These are phyloP conservation scores for Sinocyclocheilus grahami DNA, from an alignment of 2,113 vertebrate species.

Conservation along the genomic window DNA sequence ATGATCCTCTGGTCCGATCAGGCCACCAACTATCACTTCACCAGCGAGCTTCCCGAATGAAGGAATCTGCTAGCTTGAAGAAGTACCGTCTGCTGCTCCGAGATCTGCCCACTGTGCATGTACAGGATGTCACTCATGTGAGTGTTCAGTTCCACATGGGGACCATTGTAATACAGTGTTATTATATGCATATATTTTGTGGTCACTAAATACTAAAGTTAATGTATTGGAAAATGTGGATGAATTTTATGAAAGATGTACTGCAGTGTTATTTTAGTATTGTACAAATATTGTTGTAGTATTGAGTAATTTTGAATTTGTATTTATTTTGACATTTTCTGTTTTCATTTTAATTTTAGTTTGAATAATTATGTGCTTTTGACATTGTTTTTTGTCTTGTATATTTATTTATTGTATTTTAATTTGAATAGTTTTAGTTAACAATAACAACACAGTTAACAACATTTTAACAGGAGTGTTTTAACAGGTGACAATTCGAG, in stretches of 20 bases:
- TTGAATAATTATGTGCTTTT: too few relatives aligned
- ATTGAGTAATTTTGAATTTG: too few relatives aligned
- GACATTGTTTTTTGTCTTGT: too few relatives aligned
- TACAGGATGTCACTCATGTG: conserved; percentile 88
- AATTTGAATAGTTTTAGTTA: neutral
- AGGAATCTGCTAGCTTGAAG: conserved; percentile 81
- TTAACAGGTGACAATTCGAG: conserved; percentile 88
- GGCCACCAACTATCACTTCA: conserved; percentile 87
- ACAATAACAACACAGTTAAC: too few relatives aligned
- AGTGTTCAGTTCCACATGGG: conserved; percentile 52
- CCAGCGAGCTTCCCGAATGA: conserved; percentile 86
- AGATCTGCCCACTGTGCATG: conserved; percentile 76
- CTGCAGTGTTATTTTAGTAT: neutral
- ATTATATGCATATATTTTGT: neutral
- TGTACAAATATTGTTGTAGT: neutral
- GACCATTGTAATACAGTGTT: neutral
- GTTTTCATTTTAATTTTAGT: neutral
- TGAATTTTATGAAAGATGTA: neutral
- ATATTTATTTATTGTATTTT: too few relatives aligned
- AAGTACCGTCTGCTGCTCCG: conserved; percentile 73
- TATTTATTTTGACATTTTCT: neutral
- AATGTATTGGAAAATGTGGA: neutral
- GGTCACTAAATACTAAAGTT: neutral
- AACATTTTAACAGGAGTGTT: neutral
- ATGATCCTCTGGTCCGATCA: conserved; percentile 83